Evolutionary conservation across 2,113 vertebrate species (phyloP).

Genomic region (Periophthalmodon schlosseri): DNA sequence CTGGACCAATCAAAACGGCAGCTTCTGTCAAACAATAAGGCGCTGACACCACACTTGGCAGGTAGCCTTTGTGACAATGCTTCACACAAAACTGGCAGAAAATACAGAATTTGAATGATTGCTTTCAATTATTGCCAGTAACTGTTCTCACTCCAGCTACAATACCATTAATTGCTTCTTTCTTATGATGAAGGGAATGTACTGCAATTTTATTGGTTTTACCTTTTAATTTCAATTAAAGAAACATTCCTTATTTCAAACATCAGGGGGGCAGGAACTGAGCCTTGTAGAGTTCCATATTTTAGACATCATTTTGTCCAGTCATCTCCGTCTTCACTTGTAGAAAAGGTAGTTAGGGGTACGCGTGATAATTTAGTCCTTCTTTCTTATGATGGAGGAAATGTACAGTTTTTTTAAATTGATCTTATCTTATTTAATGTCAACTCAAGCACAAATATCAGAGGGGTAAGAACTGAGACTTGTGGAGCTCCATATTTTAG

Average conservation of each 20-base stretch:
- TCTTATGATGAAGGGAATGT: not conserved
- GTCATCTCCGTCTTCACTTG: too few species aligned
- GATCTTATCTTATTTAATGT: not conserved
- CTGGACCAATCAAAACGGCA: conserved; percentile 45
- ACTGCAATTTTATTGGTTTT: not conserved
- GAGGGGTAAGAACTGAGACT: not conserved
- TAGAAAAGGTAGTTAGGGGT: too few species aligned
- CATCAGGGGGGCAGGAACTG: too few species aligned
- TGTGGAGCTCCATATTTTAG: not conserved
- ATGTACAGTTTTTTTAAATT: too few species aligned
- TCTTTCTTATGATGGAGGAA: too few species aligned
- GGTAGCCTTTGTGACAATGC: conserved; percentile 36
- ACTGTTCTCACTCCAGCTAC: not conserved
- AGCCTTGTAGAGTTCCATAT: too few species aligned
- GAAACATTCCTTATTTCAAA: too few species aligned
- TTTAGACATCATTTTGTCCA: too few species aligned
- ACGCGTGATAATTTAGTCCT: too few species aligned
- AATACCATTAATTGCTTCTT: not conserved
- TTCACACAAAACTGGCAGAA: not conserved
- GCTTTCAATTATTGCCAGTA: not conserved
- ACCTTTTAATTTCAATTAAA: not conserved
- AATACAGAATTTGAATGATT: not conserved
- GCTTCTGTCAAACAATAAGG: conserved; percentile 59
- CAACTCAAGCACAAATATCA: not conserved
- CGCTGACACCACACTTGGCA: conserved; percentile 61